phyloP scores from a whole-genome alignment of 2,888 invertebrate species.

The Lasioglossum lativentre region DNA sequence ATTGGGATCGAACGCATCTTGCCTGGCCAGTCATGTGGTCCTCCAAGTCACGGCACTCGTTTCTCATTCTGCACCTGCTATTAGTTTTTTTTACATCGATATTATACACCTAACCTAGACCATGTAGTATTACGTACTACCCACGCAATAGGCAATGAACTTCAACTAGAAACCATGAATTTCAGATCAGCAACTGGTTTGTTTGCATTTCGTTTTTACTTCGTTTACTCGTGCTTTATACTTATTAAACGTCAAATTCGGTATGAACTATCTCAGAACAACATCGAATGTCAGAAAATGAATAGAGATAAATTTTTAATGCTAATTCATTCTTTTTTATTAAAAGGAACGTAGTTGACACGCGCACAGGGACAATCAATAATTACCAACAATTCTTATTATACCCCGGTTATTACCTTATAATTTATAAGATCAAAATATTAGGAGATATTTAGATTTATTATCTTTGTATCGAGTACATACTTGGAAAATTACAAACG shows the following conservation, averaged over 20 bases:
- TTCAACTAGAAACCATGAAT: neutral
- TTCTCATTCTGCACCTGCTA: neutral
- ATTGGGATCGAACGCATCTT: constrained; percentile 50
- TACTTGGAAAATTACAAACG: too few relatives aligned
- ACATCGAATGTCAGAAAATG: neutral
- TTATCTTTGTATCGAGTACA: too few relatives aligned
- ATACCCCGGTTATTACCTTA: too few relatives aligned
- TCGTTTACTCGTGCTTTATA: neutral
- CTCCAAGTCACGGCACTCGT: neutral
- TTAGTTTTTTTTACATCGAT: neutral
- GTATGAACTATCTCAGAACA: neutral
- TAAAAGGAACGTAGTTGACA: too few relatives aligned
- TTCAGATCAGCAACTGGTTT: neutral
- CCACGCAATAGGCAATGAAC: constrained; percentile 11
- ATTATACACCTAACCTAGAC: neutral
- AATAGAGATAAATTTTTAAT: neutral
- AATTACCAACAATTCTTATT: too few relatives aligned
- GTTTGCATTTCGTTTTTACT: neutral
- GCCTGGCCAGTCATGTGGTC: neutral
- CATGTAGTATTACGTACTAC: neutral
- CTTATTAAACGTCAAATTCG: neutral
- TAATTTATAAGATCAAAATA: too few relatives aligned
- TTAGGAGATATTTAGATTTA: too few relatives aligned
- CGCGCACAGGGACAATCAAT: too few relatives aligned
- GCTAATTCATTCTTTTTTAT: neutral